Evolutionary conservation across 2,797 vertebrate species (phyloP).

Genomic region (Rhynchonycteris naso): DNA sequence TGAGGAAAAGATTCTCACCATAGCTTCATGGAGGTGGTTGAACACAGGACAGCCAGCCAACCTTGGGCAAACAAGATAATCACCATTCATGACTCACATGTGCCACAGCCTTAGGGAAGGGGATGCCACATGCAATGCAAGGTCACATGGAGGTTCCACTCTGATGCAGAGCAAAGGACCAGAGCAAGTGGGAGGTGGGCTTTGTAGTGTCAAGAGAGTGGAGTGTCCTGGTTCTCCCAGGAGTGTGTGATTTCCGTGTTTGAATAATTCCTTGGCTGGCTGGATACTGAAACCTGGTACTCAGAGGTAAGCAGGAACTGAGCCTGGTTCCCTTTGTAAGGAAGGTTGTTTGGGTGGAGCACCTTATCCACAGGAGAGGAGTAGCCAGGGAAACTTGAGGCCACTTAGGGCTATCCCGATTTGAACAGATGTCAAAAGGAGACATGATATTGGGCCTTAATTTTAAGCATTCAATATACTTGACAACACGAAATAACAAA

Average conservation of each 20-base stretch:
- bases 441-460: background rate
- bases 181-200: background rate
- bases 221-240: background rate
- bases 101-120: background rate
- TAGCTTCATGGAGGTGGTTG: background rate
- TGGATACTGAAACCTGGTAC: background rate
- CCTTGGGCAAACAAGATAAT: background rate
- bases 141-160: background rate
- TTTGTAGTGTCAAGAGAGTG: background rate
- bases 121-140: too few relatives aligned
- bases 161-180: background rate
- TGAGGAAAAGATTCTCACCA: background rate
- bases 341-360: background rate
- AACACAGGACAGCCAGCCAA: background rate
- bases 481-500: background rate
- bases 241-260: background rate
- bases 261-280: background rate
- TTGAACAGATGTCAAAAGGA: background rate
- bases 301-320: background rate
- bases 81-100: background rate
- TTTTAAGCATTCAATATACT: background rate
- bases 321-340: background rate
- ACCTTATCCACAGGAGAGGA: background rate
- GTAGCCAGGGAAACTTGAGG: background rate
- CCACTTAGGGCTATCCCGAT: background rate